Evolutionary conservation across 2,113 vertebrate genomes (phyloP).

Genomic region (Oryctolagus cuniculus): mOryCun1.1 NC_091434.1:56053001-56053500

Average conservation of each 20-base stretch:
- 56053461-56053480: conserved; percentile 71
- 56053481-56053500: conserved; percentile 66
- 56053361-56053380: not conserved
- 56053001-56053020: not conserved
- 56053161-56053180: not conserved
- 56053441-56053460: conserved; percentile 61
- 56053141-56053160: not conserved
- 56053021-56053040: not conserved
- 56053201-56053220: not conserved
- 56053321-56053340: not conserved
- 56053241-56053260: not conserved
- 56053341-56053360: not conserved
- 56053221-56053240: not conserved
- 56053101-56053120: not conserved
- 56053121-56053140: not conserved
- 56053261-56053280: not conserved
- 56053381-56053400: not conserved
- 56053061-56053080: not conserved
- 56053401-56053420: not conserved
- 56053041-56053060: not conserved
- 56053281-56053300: not conserved
- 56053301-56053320: not conserved
- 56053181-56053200: not conserved
- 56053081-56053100: not conserved
- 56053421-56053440: not conserved